Evolutionary conservation across 1,140 invertebrate species (phyloP), one percentile per base, ranked within the genome.

Genomic region (Bradynema listronoti): DNA sequence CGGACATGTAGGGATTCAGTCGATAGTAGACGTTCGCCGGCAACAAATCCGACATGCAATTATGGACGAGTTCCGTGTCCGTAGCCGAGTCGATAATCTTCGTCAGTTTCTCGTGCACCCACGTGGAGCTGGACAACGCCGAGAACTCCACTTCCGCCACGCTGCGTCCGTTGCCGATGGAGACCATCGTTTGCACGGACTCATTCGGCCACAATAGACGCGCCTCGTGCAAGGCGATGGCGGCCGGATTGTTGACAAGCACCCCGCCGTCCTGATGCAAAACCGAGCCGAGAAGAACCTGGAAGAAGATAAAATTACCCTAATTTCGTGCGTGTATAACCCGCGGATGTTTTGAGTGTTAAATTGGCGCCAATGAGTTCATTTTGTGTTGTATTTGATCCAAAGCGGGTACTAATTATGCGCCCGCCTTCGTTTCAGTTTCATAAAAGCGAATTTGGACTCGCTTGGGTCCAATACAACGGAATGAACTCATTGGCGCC

Each of bases 51-150:
- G 86, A 86, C 54, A 93, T 74, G 43, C 87, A 85, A 39, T 84
- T 85, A 76, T 93, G 90, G 7, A 89, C 32, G 29, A 42, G 25
- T 27, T 61, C 53, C 0, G 59, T 61, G 2, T 61, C 86, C 33
- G 90, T 91, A 4, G 90, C 90, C 78, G 87, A 89, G 66, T 91
- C 88, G 25, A 92, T 79, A 47, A 91, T 87, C 79, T 87, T 88
- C 52, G 85, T 82, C 68, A 91, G 86, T 79, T 90, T 90, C 61
- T 86, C 85, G 78, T 85, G 87, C 83, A 89, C 58, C 4, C 68
- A 58, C 16, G 69, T 71, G 51, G 55, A 60, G 22, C 22, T 61
- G 9, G n/a, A n/a, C n/a, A 33, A 9, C 14, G 36, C 51, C n/a
- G 55, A 36, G 72, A 78, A 61, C 46, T 76, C 57, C 56, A 73